Evolutionary conservation across 2,797 vertebrate genomes (phyloP), one percentile per base, ranked within the genome.

Genomic region (Phalloptychus januarius): DNA sequence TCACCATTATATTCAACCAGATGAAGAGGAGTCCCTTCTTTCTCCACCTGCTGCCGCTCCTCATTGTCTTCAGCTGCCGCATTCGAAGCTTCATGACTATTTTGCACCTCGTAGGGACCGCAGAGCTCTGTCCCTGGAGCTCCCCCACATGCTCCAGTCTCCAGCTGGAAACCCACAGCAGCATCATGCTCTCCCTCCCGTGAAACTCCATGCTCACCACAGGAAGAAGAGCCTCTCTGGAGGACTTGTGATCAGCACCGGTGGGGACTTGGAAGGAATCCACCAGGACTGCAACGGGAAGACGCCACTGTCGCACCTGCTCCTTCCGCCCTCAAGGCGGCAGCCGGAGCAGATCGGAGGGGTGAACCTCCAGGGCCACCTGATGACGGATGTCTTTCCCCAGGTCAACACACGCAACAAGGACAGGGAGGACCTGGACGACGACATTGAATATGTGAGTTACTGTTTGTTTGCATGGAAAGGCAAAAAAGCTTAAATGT

Each of bases 401-500:
- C 97, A 98, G 91, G 97, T 99, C 93, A 97, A 97, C 76, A 93
- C 96, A 40, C 95, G 96, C 78, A 96, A 94, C 87, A 96, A 96
- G 76, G 96, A 97, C 75, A 93, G 86, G 4, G 96, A 96, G 52
- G 97, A 98, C 80, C 96, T 98, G 67, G 98, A 99, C 25, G 98
- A 99, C 61, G 98, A 99, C 88, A 97, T 97, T 0, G 98, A 99
- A 86, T 99, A 99, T 4, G 98, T 99, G 92, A 97, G 97, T 96
- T 23, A 33, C 13, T 12, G 0, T 75, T 63, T 70, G 15, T 42
- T 71, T 56, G 31, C 25, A 23, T 56, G 50, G 12, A 23, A 48
- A 25, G 46, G 54, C 52, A 33, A 58, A 28, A 74, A 45, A 63
- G 3, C 0, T 0, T 74, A 44, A 80, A 11, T 84, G 20, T 36